Evolutionary conservation across 2,113 vertebrate genomes (phyloP), one percentile per base, ranked within the genome.

Genomic region (Gopherus flavomarginatus): DNA sequence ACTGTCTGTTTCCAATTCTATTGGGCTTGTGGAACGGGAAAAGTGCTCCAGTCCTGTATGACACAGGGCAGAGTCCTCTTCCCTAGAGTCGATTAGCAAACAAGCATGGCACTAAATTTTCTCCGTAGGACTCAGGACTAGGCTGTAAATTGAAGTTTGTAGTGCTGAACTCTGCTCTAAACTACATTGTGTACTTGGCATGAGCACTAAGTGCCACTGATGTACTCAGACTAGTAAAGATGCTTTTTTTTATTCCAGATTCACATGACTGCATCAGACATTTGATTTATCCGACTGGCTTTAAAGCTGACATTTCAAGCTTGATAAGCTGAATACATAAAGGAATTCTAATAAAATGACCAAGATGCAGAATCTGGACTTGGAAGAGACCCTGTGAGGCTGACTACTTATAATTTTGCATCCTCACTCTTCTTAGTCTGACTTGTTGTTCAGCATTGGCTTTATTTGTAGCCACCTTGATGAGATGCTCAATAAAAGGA

Each of bases 381-480:
- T 75, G 5, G 49, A 69, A 78, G 50, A 31, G 14, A 56, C 22
- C 53, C 56, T 13, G 47, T 12, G 19, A 27, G 53, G 50, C 12
- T 78, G 21, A 35, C 56, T 54, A 24, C 27, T 53, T 49, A 42
- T 1, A 24, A 31, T 49, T 11, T 57, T 29, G 9, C 7, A 17
- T 12, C 17, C 62, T 56, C 8, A 5, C 19, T 44, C n/a, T 47
- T 42, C 3, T 14, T 3, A 2, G 16, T 8, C 12, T 65, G 27
- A 12, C 35, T 49, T 50, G 31, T 0, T 26, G 5, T 0, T 3
- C 29, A 21, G 5, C 4, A 8, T 1, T 22, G 52, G 29, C 84
- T 69, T 4, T 2, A n/a, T 3, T 4, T 2, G 2, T 0, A 1
- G 11, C 0, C 21, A 35, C 19, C 54, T 78, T 75, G 54, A 65